Base-by-base conservation (phyloP, 2,888 invertebrate genomes). In the Polylopha cassiicola region DNA sequence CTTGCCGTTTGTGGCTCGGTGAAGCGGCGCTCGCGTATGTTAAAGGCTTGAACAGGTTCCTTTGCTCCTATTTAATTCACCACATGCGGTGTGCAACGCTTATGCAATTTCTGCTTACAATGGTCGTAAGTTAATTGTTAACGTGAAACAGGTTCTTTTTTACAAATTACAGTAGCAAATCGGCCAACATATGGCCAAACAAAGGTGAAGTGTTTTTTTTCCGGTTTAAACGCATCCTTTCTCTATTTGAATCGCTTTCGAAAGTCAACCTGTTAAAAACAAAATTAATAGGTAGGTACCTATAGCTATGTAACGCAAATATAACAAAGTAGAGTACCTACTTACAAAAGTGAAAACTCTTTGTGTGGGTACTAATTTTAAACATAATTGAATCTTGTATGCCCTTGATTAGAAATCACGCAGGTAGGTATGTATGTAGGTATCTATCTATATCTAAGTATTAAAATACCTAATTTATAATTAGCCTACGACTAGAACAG, bases 1-100 rank as follows among this genome's bases (percentile, higher is more conserved):
- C 65, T 62, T 60, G 67, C 68, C 65, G 69, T 71, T 75, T 71
- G 70, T 71, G 66, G 66, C 65, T 70, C 66, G 68, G 61, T 72
- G 61, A 61, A 66, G 61, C 61, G 62, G 61, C 62, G 65, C 60
- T 48, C 61, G 65, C 64, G 64, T 68, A 65, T 68, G 58, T 68
- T 73, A 73, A 72, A 70, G 65, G 58, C 57, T 47, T 47, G 61
- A 78, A 82, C 78, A 79, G 76, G 78, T 80, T 81, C 67, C 68
- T 67, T 72, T 74, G 66, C 74, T 75, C 71, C 77, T 77, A 80
- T 79, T 79, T 75, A 73, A 75, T 75, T 74, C 69, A 65, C 69
- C 68, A 73, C 73, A 78, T 75, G 75, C 65, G 61, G 70, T 70
- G 61, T 73, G 63, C 72, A 73, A 69, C 61, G 55, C 73, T 78